A percentile compares a stretch with the other conserved stretches of the same genome.
phyloP scores from a whole-genome alignment of 2,113 vertebrate genomes.

The Anser cygnoides region DNA sequence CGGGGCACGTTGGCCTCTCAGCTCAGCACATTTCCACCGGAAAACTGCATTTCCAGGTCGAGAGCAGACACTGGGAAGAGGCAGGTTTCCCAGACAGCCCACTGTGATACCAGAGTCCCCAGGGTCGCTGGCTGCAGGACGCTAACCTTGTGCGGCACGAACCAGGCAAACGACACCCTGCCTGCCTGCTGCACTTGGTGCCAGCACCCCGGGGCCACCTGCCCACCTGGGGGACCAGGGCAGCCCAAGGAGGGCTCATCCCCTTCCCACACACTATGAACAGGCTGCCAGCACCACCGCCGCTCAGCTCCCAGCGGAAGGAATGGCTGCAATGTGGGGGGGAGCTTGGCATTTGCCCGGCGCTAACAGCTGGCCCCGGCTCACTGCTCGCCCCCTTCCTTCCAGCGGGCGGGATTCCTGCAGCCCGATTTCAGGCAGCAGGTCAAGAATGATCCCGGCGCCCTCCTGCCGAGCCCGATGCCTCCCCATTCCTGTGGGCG shows the following conservation, averaged over 20 bases:
- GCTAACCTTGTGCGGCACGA: too few species aligned
- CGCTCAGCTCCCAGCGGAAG: conserved; percentile 44
- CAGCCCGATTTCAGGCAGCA: conserved; percentile 19
- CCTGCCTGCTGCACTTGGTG: accelerated
- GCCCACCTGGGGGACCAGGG: not conserved
- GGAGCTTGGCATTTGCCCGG: conserved; percentile 56
- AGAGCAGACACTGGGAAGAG: not conserved
- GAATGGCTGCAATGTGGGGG: conserved; percentile 76
- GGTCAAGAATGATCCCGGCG: conserved; percentile 38
- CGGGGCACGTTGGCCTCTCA: not conserved
- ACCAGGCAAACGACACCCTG: not conserved
- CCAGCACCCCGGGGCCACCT: not conserved
- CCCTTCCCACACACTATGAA: conserved; percentile 31
- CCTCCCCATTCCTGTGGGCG: conserved; percentile 57
- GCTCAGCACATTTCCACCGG: conserved; percentile 11
- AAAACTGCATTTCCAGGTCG: conserved; percentile 52
- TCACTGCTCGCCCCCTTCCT: not conserved
- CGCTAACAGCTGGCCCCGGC: conserved; percentile 71
- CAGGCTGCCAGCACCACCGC: not conserved
- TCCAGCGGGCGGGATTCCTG: conserved; percentile 61
- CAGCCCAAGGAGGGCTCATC: not conserved
- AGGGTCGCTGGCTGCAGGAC: not conserved
- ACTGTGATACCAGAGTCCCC: not conserved
- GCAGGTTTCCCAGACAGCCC: not conserved
- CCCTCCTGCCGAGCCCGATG: conserved; percentile 16